Conservation (phyloP, 2,888 invertebrate genomes). For the Ditula angustiorana region DNA sequence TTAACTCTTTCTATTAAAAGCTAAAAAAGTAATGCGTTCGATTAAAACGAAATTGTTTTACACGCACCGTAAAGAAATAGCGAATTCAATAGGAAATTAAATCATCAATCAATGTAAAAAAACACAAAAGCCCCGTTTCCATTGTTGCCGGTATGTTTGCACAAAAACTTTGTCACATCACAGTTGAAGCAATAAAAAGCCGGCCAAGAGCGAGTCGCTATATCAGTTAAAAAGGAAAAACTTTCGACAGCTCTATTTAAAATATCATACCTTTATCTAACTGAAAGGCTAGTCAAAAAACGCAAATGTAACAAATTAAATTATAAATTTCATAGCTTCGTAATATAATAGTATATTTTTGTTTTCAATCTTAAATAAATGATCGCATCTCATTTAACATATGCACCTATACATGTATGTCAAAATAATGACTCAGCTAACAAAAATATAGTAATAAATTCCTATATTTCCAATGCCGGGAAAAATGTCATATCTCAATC, state of each 20-base stretch:
- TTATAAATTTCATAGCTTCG: too few species aligned
- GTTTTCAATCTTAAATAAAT: too few species aligned
- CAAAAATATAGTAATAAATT: too few species aligned
- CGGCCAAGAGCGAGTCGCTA: conserved; percentile 52
- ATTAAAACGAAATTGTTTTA: conserved; percentile 43
- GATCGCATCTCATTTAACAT: too few species aligned
- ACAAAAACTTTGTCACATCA: conserved; percentile 85
- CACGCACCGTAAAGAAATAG: conserved; percentile 59
- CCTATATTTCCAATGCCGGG: neutral
- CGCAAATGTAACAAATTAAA: too few species aligned
- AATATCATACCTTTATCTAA: neutral
- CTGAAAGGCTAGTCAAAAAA: too few species aligned
- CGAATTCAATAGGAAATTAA: conserved; percentile 83
- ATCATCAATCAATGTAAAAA: conserved; percentile 84
- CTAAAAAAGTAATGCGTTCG: conserved; percentile 19
- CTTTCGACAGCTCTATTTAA: too few species aligned
- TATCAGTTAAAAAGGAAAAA: neutral
- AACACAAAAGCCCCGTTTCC: conserved; percentile 82
- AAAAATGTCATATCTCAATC: conserved; percentile 7
- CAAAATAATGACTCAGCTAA: too few species aligned
- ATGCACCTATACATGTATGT: too few species aligned
- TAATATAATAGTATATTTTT: too few species aligned
- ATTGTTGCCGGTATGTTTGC: conserved; percentile 85
- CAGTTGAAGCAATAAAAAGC: conserved; percentile 84
- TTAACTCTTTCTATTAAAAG: neutral